A percentile compares a stretch with the other conserved stretches of the same genome.
Evolutionary conservation across 2,113 vertebrate genomes (phyloP).

Genomic region (Silurus asotus): DNA sequence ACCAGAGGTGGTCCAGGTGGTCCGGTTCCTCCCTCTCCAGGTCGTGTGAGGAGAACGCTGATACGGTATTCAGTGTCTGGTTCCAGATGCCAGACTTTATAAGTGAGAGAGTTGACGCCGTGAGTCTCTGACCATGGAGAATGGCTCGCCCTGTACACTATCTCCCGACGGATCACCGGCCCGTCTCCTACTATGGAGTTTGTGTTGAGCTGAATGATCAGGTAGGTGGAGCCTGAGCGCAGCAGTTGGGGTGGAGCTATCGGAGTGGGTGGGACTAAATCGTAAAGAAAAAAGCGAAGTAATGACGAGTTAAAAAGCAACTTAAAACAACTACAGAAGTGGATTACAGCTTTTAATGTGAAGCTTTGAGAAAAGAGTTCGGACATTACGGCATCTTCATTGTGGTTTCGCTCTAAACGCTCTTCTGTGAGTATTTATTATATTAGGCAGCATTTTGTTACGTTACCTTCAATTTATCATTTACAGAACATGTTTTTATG

Average conservation of each 20-base stretch:
- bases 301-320: not conserved
- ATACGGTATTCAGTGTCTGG: slow-evolving; percentile 94
- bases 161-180: slow-evolving; percentile 91
- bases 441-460: not conserved
- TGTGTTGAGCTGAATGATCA: slow-evolving; percentile 95
- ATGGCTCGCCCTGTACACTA: slow-evolving; percentile 89
- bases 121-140: slow-evolving; percentile 90
- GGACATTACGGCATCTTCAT: not conserved
- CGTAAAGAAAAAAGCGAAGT: not conserved
- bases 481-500: slow-evolving; percentile 56
- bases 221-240: slow-evolving; percentile 88
- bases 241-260: slow-evolving; percentile 90
- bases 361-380: not conserved
- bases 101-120: slow-evolving; percentile 88
- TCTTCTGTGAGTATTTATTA: not conserved
- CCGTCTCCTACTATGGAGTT: slow-evolving; percentile 92
- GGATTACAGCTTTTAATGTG: not conserved
- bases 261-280: slow-evolving; percentile 87
- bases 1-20: slow-evolving; percentile 86
- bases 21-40: slow-evolving; percentile 89
- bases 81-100: slow-evolving; percentile 95
- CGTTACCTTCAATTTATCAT: slow-evolving; percentile 48
- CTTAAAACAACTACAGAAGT: not conserved
- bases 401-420: not conserved
- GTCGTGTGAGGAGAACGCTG: slow-evolving; percentile 91